Evolutionary conservation across 2,113 vertebrate species (phyloP).

Genomic region (Crotalus tigris): DNA sequence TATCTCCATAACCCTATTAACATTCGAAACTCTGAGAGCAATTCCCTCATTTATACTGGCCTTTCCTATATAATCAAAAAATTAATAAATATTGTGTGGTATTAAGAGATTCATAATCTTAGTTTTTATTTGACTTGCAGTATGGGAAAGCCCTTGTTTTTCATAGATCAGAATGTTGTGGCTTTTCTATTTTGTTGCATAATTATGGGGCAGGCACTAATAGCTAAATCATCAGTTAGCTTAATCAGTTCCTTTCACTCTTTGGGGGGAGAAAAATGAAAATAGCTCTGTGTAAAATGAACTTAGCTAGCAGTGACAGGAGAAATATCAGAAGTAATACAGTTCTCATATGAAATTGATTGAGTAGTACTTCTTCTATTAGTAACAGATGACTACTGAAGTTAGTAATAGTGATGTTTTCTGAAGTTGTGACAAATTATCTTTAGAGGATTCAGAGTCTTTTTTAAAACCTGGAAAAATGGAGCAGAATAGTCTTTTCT

Average conservation of each 20-base stretch:
- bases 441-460: not conserved
- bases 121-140: slow-evolving; percentile 9
- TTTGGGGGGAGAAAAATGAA: not conserved
- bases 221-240: slow-evolving; percentile 26
- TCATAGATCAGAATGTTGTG: slow-evolving; percentile 28
- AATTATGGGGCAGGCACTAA: slow-evolving; percentile 48
- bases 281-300: slow-evolving; percentile 13
- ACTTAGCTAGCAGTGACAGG: not conserved
- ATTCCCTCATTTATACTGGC: not conserved
- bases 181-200: slow-evolving; percentile 45
- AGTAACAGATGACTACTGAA: slow-evolving; percentile 17
- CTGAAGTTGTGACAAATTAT: not conserved
- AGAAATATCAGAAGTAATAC: slow-evolving; percentile 8
- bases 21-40: not conserved
- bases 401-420: not conserved
- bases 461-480: not conserved
- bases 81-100: not conserved
- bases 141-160: slow-evolving; percentile 7
- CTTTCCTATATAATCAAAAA: not conserved
- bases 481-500: not conserved
- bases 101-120: not conserved
- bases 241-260: slow-evolving; percentile 19
- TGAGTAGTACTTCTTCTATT: not conserved
- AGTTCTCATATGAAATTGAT: not conserved
- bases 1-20: not conserved